Conservation (phyloP, 2,888 invertebrate species). For the Melolontha melolontha region DNA sequence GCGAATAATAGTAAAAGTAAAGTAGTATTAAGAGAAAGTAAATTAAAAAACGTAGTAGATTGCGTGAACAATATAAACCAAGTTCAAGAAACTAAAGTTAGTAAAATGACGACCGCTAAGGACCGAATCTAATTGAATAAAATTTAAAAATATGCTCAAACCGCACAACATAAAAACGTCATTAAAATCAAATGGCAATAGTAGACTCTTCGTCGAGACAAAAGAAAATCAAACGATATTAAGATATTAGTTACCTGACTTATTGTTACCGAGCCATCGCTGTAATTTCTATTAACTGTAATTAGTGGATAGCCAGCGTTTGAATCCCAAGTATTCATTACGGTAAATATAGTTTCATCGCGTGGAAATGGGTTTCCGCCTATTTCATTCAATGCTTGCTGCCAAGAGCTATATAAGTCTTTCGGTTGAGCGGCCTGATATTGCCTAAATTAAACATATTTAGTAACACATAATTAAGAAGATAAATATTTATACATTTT, state of each 20-base stretch:
- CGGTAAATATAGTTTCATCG: constrained; percentile 2
- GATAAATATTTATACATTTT: constrained; percentile 10
- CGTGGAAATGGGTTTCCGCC: constrained; percentile 13
- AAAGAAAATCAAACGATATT: no score
- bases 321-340: constrained; percentile 39
- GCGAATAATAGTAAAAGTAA: no score
- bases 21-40: no score
- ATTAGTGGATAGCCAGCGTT: constrained; percentile 35
- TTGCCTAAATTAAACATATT: constrained; percentile 7
- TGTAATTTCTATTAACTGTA: constrained; percentile 35
- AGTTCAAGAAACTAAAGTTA: no score
- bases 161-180: no score
- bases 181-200: no score
- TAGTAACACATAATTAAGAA: neutral
- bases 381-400: constrained; percentile 20
- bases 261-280: constrained; percentile 13
- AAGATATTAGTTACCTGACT: constrained; percentile 17
- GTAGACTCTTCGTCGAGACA: no score
- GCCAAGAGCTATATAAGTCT: constrained; percentile 34
- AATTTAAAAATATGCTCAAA: no score
- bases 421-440: constrained; percentile 24
- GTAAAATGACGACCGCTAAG: no score
- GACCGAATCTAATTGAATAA: no score
- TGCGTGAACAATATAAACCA: no score
- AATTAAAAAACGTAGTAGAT: no score